Percentiles rank a stretch among this genome's conserved stretches.
These are phyloP conservation scores for Andrena bicolor DNA, from an alignment of 2,888 invertebrate species.

Conservation along the genomic window DNA sequence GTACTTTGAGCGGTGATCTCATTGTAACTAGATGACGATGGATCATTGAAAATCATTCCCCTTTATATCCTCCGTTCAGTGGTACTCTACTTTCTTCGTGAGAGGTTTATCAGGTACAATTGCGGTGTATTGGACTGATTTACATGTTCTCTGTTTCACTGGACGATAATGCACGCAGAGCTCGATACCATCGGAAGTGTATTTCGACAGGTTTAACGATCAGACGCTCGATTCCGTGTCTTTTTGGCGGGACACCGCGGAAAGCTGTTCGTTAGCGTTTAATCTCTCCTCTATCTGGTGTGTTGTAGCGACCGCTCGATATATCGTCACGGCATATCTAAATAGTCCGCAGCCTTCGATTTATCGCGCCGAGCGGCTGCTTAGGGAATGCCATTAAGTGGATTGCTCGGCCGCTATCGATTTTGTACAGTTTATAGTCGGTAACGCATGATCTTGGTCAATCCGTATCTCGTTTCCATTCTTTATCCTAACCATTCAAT, in stretches of 20 bases:
- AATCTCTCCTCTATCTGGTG: conserved; percentile 29
- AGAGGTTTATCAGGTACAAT: too few relatives aligned
- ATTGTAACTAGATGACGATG: not conserved
- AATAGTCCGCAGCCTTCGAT: conserved; percentile 69
- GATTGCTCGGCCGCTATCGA: conserved; percentile 71
- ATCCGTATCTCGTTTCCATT: conserved; percentile 36
- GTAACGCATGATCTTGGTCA: conserved; percentile 62
- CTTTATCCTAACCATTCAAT: not conserved
- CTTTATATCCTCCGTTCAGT: not conserved
- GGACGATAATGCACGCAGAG: too few relatives aligned
- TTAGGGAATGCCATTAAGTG: conserved; percentile 74
- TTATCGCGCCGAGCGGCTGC: conserved; percentile 69
- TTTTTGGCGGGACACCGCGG: not conserved
- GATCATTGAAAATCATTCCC: not conserved
- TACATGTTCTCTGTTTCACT: too few relatives aligned
- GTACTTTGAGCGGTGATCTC: not conserved
- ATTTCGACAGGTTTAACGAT: conserved; percentile 1
- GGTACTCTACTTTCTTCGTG: too few relatives aligned
- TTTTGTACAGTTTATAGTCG: conserved; percentile 59
- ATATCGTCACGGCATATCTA: conserved; percentile 62
- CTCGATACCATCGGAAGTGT: not conserved
- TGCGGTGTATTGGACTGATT: too few relatives aligned
- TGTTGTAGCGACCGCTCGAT: conserved; percentile 34
- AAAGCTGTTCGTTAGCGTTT: conserved; percentile 33
- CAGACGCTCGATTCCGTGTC: conserved; percentile 1